phyloP scores from a whole-genome alignment of 1,140 invertebrate genomes.

The Euwallacea similis region DNA sequence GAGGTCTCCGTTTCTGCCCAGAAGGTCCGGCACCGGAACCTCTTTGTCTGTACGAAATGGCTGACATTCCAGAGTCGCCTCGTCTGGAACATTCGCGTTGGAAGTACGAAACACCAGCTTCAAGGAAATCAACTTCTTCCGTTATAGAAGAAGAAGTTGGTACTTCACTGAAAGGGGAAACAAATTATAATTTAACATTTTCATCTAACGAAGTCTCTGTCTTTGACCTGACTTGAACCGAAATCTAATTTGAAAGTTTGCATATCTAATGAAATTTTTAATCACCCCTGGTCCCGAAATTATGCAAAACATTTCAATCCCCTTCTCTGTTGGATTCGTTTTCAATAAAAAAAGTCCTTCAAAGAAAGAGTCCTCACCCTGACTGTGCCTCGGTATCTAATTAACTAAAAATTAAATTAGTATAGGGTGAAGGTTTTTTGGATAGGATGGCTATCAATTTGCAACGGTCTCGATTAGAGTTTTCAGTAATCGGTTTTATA shows the following conservation, averaged over 20 bases:
- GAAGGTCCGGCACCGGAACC: conserved; percentile 54
- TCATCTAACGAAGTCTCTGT: too few species aligned
- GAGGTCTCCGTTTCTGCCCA: conserved; percentile 51
- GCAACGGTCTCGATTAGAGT: too few species aligned
- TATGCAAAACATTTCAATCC: conserved; percentile 2
- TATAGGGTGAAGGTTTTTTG: too few species aligned
- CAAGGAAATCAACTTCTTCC: conserved; percentile 61
- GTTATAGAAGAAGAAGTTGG: conserved; percentile 51
- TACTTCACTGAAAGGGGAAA: conserved; percentile 49
- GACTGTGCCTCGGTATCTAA: neutral
- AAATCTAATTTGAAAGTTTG: too few species aligned
- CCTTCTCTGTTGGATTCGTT: neutral
- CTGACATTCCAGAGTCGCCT: conserved; percentile 50
- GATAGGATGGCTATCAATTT: too few species aligned
- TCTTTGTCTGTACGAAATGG: conserved; percentile 58
- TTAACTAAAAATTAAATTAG: conserved; percentile 6
- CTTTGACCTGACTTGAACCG: too few species aligned
- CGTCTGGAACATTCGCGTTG: conserved; percentile 54
- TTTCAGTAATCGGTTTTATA: too few species aligned
- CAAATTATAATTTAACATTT: neutral
- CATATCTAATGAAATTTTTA: too few species aligned
- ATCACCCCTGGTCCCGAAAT: too few species aligned
- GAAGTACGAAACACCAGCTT: conserved; percentile 62
- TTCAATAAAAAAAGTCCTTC: neutral
- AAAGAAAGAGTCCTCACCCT: neutral